Percentiles rank a stretch among this genome's conserved stretches.
phyloP scores from a whole-genome alignment of 2,113 vertebrate genomes.

The Macquaria australasica region DNA sequence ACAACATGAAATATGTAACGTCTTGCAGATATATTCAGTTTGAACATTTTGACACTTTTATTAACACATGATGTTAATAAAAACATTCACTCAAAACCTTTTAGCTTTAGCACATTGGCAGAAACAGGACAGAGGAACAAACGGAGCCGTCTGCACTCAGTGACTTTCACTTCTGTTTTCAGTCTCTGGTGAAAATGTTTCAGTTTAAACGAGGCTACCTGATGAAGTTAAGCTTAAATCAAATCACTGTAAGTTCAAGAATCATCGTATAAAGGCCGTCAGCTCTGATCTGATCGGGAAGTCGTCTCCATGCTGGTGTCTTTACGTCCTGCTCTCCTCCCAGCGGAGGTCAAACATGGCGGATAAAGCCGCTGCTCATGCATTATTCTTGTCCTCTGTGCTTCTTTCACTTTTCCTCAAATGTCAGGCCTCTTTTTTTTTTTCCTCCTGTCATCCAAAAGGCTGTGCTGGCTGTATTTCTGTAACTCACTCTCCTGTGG shows the following conservation, averaged over 20 bases:
- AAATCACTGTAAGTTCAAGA: not conserved
- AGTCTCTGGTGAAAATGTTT: not conserved
- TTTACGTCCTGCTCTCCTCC: not conserved
- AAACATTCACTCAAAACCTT: no score
- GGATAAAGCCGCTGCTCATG: constrained; percentile 53
- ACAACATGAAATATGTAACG: no score
- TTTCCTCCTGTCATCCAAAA: constrained; percentile 32
- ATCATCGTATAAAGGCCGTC: not conserved
- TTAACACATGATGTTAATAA: no score
- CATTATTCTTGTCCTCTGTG: constrained; percentile 54
- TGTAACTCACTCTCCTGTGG: constrained; percentile 41
- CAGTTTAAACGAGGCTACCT: not conserved
- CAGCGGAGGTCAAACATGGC: constrained; percentile 45
- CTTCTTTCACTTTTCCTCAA: constrained; percentile 44
- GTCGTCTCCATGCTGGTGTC: not conserved
- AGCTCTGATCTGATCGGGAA: not conserved
- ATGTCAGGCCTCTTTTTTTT: constrained; percentile 50
- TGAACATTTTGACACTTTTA: not conserved
- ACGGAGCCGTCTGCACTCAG: not conserved
- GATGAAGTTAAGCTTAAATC: constrained; percentile 3
- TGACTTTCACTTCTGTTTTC: not conserved
- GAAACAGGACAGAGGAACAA: no score
- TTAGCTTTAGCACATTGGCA: no score
- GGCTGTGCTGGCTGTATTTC: constrained; percentile 38
- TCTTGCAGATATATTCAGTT: not conserved